Conservation (phyloP, 2,888 invertebrate species). For the Morinoia aosen region DNA sequence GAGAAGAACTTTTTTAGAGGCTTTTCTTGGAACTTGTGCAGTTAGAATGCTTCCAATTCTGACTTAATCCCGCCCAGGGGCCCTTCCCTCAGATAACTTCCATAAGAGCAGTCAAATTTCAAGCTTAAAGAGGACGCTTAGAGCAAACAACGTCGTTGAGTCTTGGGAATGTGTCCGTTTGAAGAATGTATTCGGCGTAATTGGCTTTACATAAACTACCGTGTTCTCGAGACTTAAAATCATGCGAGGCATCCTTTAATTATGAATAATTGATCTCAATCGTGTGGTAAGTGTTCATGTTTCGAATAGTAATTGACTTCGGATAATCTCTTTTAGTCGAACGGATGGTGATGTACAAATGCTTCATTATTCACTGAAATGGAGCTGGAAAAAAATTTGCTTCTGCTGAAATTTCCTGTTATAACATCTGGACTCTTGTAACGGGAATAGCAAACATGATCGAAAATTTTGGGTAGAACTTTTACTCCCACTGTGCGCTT, state of each 20-base stretch:
- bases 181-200: neutral
- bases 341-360: neutral
- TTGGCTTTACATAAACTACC: constrained; percentile 3
- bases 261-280: neutral
- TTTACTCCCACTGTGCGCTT: neutral
- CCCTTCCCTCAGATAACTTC: constrained; percentile 40
- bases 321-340: too few species aligned
- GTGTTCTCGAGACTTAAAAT: neutral
- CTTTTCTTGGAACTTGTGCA: constrained; percentile 20
- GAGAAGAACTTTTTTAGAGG: constrained; percentile 37
- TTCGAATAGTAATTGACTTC: neutral
- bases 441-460: neutral
- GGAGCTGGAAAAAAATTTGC: neutral
- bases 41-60: constrained; percentile 51
- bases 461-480: neutral
- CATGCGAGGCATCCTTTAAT: neutral
- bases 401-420: neutral
- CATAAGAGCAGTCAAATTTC: constrained; percentile 41
- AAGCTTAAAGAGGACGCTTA: constrained; percentile 14
- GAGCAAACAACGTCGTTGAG: constrained; percentile 28
- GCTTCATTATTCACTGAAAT: neutral
- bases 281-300: too few species aligned
- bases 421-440: neutral
- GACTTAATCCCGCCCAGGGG: constrained; percentile 39
- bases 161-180: neutral